Evolutionary conservation across 2,797 vertebrate species (phyloP).

Genomic region (Paedocypris micromegethes): DNA sequence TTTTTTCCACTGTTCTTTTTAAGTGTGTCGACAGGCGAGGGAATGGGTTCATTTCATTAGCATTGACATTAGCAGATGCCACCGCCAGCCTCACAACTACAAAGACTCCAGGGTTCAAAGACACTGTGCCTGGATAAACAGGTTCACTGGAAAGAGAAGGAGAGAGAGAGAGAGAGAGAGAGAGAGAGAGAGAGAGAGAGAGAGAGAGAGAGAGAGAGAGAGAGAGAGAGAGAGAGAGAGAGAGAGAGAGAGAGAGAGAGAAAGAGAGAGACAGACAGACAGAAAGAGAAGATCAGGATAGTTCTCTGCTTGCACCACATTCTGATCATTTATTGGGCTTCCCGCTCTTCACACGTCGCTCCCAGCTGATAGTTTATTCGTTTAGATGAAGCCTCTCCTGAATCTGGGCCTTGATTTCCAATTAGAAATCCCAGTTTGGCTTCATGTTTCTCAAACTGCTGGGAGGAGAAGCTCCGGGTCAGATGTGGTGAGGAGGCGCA

Average conservation of each 20-base stretch:
- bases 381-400: constrained; percentile 43
- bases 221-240: too few species aligned
- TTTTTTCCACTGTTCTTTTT: constrained; percentile 49
- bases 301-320: constrained; percentile 35
- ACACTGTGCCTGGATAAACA: constrained; percentile 61
- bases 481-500: constrained; percentile 18
- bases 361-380: constrained; percentile 46
- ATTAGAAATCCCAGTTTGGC: constrained; percentile 47
- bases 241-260: constrained; percentile 26
- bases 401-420: constrained; percentile 38
- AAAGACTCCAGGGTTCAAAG: constrained; percentile 68
- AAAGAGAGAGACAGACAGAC: constrained; percentile 25
- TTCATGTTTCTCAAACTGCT: constrained; percentile 45
- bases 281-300: constrained; percentile 17
- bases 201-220: too few species aligned
- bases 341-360: constrained; percentile 23
- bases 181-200: constrained; percentile 11
- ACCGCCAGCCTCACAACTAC: constrained; percentile 64
- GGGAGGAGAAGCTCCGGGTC: constrained; percentile 21
- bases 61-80: constrained; percentile 69
- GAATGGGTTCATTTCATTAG: constrained; percentile 59
- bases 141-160: constrained; percentile 48
- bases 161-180: constrained; percentile 36
- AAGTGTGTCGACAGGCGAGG: constrained; percentile 53
- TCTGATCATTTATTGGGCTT: constrained; percentile 46